phyloP scores from a whole-genome alignment of 2,888 invertebrate species.

The Petrolisthes manimaculis region DNA sequence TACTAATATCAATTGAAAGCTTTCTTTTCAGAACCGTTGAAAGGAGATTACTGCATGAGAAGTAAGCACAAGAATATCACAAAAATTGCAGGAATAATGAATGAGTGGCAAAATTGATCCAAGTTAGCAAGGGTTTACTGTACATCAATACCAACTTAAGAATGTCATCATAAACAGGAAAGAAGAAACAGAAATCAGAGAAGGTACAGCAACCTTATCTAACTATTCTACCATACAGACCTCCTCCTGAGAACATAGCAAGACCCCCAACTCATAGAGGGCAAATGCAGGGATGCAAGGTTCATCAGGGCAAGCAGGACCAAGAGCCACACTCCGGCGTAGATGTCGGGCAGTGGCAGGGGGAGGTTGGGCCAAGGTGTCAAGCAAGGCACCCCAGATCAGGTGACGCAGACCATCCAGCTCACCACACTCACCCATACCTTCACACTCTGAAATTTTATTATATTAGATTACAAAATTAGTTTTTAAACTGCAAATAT shows the following conservation, averaged over 20 bases:
- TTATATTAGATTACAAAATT: no score
- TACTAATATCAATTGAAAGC: no score
- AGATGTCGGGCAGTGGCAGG: conserved; percentile 69
- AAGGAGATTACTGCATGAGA: no score
- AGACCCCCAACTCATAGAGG: conserved; percentile 76
- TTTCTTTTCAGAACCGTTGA: no score
- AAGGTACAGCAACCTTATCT: neutral
- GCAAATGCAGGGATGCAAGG: conserved; percentile 75
- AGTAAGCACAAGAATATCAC: no score
- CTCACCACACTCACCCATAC: conserved; percentile 69
- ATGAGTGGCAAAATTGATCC: no score
- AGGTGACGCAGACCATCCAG: conserved; percentile 73
- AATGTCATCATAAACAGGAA: conserved; percentile 6
- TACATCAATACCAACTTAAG: neutral
- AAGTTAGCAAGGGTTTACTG: neutral
- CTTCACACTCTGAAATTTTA: conserved; percentile 31
- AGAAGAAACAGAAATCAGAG: neutral
- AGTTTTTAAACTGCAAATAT: no score
- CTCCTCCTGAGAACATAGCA: conserved; percentile 71
- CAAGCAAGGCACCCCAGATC: conserved; percentile 73
- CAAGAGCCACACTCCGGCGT: conserved; percentile 69
- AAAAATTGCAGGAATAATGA: no score
- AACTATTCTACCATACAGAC: conserved; percentile 67
- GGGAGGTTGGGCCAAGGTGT: conserved; percentile 71
- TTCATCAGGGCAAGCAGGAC: conserved; percentile 55